These are phyloP conservation scores for Drosophila planitibia DNA, from an alignment of 2,888 invertebrate species.

Conservation along the genomic window DNA sequence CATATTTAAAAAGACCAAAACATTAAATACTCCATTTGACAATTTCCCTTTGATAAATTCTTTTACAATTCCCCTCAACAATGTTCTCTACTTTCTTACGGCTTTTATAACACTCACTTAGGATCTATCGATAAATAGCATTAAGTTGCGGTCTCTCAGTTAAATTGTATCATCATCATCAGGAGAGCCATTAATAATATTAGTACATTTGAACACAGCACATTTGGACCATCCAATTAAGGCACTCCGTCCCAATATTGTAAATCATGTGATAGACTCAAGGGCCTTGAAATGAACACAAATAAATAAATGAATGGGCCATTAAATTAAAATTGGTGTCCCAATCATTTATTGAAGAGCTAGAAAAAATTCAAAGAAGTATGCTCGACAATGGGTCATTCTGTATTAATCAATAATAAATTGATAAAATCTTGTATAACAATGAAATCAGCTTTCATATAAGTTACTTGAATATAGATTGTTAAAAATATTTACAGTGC, in stretches of 20 bases:
- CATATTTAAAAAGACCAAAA: not conserved
- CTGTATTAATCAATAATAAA: not conserved
- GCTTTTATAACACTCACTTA: not conserved
- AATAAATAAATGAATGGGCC: not conserved
- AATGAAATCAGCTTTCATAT: not conserved
- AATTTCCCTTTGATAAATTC: not conserved
- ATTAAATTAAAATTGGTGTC: conserved; percentile 5
- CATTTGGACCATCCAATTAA: not conserved
- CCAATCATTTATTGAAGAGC: not conserved
- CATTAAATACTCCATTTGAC: not conserved
- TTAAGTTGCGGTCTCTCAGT: not conserved
- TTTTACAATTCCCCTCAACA: too few relatives aligned
- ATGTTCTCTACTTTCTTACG: not conserved
- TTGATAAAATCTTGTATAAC: not conserved
- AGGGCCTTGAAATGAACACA: not conserved
- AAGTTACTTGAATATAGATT: not conserved
- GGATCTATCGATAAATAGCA: not conserved
- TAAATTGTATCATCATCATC: not conserved
- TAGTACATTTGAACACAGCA: not conserved
- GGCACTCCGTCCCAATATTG: not conserved
- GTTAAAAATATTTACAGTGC: conserved; percentile 67
- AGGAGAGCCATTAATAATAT: not conserved
- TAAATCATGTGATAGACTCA: not conserved
- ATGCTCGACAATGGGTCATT: not conserved
- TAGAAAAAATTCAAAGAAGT: not conserved